Evolutionary conservation across 2,797 vertebrate species (phyloP), one percentile per base, ranked within the genome.

Genomic region (Pseudochaenichthys georgianus): DNA sequence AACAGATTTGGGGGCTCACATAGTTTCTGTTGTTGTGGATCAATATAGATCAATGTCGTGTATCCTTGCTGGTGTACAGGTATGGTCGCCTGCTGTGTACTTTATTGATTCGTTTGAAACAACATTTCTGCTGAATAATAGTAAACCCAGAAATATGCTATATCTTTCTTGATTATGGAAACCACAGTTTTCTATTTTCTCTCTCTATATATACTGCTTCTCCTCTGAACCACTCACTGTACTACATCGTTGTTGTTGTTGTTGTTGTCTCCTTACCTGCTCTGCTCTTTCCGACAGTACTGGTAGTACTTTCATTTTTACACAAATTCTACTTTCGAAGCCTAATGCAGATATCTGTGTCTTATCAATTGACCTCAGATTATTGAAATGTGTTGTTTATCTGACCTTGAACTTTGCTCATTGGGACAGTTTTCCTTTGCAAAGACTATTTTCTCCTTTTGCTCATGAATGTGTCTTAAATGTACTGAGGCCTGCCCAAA

Each of bases 101-200:
- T 50, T 63, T 41, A 78, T 21, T 52, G 62, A 73, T 77, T 31
- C 47, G 9, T 61, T 31, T 61, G 31, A 78, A 65, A 61, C 43
- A 67, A 59, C 28, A 54, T 64, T 52, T 61, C 53, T 45, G 28
- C 15, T 42, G 13, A 28, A 42, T 47, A 68, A 60, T 7, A 61
- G 59, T 31, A 43, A 60, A 66, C 47, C 19, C 5, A 5, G 54
- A 77, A 48, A 63, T 59, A 11, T 50, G n/a, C 43, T 64, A 28
- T 31, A 75, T 81, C 28, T 41, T 55, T 76, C 51, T 59, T 67
- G 10, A 73, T 69, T 62, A 41, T n/a, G 28, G 9, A 64, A 61
- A 65, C 7, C 62, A 68, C 9, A 17, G 10, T 17, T 53, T 34
- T 53, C 12, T 28, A 1, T 50, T 57, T 16, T 74, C 46, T 52